Percentiles rank a stretch among this genome's conserved stretches.
phyloP scores from a whole-genome alignment of 2,888 invertebrate species.

The Germaria angustata region DNA sequence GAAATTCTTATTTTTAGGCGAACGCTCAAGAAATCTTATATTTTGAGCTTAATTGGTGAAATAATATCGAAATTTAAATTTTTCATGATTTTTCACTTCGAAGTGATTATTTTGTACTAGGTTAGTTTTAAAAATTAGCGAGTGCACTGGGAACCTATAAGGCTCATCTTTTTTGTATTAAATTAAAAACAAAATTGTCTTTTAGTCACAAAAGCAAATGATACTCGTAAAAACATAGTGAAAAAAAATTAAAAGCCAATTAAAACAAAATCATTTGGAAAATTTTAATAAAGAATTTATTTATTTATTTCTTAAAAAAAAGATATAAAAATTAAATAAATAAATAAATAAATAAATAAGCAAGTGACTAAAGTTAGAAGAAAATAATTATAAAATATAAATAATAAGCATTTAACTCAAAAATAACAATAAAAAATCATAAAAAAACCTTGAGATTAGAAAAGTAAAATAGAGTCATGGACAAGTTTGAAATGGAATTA shows the following conservation, averaged over 20 bases:
- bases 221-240: not conserved
- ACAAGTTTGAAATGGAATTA: not conserved
- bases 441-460: not conserved
- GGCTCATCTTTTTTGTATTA: too few species aligned
- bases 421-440: not conserved
- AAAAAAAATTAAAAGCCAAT: constrained; percentile 61
- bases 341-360: too few species aligned
- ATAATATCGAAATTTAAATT: too few species aligned
- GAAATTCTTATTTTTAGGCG: too few species aligned
- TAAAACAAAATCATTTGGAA: constrained; percentile 60
- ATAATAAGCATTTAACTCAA: constrained; percentile 26
- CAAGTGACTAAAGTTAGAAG: constrained; percentile 13
- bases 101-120: too few species aligned
- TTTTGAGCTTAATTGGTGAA: too few species aligned
- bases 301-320: constrained; percentile 33
- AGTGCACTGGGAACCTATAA: too few species aligned
- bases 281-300: constrained; percentile 55
- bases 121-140: too few species aligned
- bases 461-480: not conserved
- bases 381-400: constrained; percentile 10
- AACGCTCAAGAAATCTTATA: too few species aligned
- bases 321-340: constrained; percentile 54
- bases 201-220: too few species aligned
- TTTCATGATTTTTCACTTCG: too few species aligned
- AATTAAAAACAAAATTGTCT: too few species aligned